These are phyloP conservation scores for Antheraea yamamai DNA, from an alignment of 2,888 invertebrate species.

Conservation along the genomic window DNA sequence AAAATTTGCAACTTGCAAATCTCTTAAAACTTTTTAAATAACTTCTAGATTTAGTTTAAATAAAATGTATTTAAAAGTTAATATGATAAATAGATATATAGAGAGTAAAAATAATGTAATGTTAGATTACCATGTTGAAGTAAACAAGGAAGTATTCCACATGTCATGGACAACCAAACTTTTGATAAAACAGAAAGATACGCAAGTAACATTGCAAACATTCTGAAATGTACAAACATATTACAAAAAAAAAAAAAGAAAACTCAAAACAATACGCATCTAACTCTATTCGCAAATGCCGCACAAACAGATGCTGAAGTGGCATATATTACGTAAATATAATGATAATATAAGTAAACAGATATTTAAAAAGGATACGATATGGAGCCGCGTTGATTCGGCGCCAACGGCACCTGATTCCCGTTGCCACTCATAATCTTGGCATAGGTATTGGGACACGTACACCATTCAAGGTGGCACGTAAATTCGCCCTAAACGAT, in stretches of 20 bases:
- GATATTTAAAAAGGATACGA: conserved; percentile 81
- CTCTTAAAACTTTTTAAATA: not conserved
- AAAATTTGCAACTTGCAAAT: not conserved
- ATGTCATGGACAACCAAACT: not conserved
- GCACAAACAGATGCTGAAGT: conserved; percentile 67
- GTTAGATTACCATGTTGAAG: not conserved
- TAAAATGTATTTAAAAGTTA: not conserved
- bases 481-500: conserved; percentile 79
- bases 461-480: conserved; percentile 85
- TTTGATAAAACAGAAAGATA: not conserved
- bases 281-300: conserved; percentile 63
- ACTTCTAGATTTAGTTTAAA: not conserved
- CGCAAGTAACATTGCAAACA: not conserved
- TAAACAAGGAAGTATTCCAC: conserved; percentile 5
- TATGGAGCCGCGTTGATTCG: conserved; percentile 81
- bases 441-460: conserved; percentile 82
- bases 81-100: not conserved
- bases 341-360: conserved; percentile 51
- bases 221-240: not conserved
- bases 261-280: conserved; percentile 32
- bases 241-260: not conserved
- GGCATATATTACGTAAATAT: conserved; percentile 78
- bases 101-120: not conserved
- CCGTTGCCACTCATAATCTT: conserved; percentile 85
- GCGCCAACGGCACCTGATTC: conserved; percentile 84